These are phyloP conservation scores for Poliocrania exsul DNA, from an alignment of 2,797 vertebrate genomes.

Conservation along the genomic window DNA sequence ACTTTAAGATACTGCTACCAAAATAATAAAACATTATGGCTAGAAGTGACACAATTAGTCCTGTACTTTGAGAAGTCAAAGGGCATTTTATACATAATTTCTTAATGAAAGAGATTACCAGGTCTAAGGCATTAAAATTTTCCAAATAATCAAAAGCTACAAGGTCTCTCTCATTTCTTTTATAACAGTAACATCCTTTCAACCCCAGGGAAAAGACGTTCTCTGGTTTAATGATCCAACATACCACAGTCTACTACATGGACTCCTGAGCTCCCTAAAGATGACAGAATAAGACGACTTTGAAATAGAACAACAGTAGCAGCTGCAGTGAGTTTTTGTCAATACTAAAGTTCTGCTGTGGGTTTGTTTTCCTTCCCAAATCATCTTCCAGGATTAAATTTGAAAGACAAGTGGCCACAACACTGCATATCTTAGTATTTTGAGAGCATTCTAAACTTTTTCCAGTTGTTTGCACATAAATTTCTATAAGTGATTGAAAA, in stretches of 20 bases:
- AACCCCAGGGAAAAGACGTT: background rate
- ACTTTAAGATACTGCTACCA: background rate
- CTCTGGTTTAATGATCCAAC: background rate
- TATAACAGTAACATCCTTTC: background rate
- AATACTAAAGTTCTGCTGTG: background rate
- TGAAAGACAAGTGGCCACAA: background rate
- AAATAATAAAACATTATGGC: background rate
- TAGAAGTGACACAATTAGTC: background rate
- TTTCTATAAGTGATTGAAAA: background rate
- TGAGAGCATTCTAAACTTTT: background rate
- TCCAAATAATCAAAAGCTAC: background rate
- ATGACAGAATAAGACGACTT: background rate
- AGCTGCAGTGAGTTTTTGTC: background rate
- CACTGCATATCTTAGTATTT: background rate
- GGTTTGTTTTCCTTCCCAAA: background rate
- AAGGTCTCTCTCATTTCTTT: background rate
- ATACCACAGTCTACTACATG: background rate
- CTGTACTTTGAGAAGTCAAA: background rate
- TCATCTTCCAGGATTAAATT: background rate
- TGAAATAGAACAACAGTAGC: background rate
- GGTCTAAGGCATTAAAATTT: background rate
- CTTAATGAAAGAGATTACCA: background rate
- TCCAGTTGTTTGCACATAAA: background rate
- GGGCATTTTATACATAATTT: background rate
- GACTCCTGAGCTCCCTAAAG: background rate